Base-by-base conservation (phyloP, 2,113 vertebrate genomes). In the Nesoenas mayeri region DNA sequence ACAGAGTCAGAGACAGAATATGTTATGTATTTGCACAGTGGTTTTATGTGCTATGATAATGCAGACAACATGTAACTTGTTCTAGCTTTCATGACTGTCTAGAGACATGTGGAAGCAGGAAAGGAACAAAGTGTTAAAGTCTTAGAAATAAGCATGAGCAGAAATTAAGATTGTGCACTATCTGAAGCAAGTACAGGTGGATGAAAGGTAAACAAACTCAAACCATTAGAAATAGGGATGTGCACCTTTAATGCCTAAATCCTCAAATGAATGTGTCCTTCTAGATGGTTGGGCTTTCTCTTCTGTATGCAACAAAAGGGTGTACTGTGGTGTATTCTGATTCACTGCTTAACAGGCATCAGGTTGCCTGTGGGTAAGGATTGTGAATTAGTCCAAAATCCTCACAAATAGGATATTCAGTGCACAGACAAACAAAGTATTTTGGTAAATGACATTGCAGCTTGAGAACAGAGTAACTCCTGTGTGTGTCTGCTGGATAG, bases 391-490 rank as follows among this genome's bases (percentile, higher is more conserved):
- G 53, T 84, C 64, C 44, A 22, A 21, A 91, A 62, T 86, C 75
- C 71, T 95, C 57, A 80, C 88, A 94, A 78, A 80, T n/a, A 83
- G 85, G 82, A 32, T 72, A 94, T 81, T 84, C 2, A 72, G 1
- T 77, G 79, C 65, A 92, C 56, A 42, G 71, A 70, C 75, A 83
- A 95, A 95, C 75, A 77, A 75, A 75, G 85, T 88, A 22, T 96
- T 90, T 77, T 17, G 56, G 72, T 90, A 80, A 74, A 71, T 71
- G 67, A 44, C 53, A 31, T 60, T 81, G 88, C 53, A 78, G 60
- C 32, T 83, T 65, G 82, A 96, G 91, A 95, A 88, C 82, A 94
- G 56, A 91, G n/a, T 64, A 84, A 73, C 42, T 85, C 42, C 79
- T 90, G n/a, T 89, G 70, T 82, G 67, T 66, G 71, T 77, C 61